Conservation (phyloP, 2,888 invertebrate genomes). For the Ormyrus thymus region DNA sequence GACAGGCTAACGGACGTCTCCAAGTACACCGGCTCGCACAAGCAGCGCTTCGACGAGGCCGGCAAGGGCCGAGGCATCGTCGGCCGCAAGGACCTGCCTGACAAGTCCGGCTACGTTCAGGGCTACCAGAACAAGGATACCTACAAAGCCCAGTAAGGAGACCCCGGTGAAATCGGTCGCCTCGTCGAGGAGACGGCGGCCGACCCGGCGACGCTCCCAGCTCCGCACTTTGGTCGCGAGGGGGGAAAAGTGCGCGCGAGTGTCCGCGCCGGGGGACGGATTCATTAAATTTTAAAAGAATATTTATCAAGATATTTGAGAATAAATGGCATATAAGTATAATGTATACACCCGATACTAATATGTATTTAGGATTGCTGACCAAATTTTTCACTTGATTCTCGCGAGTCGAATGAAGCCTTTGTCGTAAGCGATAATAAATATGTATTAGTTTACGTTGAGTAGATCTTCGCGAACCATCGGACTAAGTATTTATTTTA, state of each 20-base stretch:
- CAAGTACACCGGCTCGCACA: constrained; percentile 92
- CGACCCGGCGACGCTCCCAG: not conserved
- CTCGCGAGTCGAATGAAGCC: not conserved
- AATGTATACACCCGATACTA: not conserved
- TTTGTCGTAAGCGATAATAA: not conserved
- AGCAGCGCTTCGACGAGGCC: constrained; percentile 88
- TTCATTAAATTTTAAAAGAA: not conserved
- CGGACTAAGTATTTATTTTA: constrained; percentile 7
- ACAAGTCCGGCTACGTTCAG: constrained; percentile 87
- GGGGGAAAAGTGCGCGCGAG: not conserved
- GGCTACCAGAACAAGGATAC: constrained; percentile 91
- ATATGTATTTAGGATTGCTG: too few relatives aligned
- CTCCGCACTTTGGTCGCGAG: not conserved
- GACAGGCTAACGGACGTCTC: constrained; percentile 89
- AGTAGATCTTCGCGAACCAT: not conserved
- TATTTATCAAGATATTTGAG: constrained; percentile 23
- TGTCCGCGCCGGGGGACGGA: not conserved
- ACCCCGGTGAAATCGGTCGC: too few relatives aligned
- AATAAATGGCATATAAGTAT: not conserved
- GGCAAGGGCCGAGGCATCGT: constrained; percentile 92
- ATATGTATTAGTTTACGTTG: not conserved
- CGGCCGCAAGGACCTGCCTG: constrained; percentile 86
- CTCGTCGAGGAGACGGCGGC: too few relatives aligned
- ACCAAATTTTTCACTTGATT: not conserved
- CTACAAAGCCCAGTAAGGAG: constrained; percentile 74